A percentile compares a stretch with the other conserved stretches of the same genome.
phyloP scores from a whole-genome alignment of 2,113 vertebrate genomes.

The Bagarius yarrelli region DNA sequence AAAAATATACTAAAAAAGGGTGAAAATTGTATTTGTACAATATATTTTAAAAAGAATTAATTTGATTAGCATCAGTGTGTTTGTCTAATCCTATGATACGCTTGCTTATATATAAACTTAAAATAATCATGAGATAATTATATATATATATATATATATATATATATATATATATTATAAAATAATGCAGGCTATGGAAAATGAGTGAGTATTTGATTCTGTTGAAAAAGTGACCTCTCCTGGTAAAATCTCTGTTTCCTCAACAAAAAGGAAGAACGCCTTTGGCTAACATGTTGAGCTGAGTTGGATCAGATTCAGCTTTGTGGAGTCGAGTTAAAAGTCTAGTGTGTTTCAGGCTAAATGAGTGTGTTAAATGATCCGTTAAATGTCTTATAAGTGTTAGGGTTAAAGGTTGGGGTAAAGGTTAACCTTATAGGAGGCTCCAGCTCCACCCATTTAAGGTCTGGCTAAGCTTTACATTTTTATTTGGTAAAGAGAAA shows the following conservation, averaged over 20 bases:
- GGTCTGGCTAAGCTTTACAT: neutral
- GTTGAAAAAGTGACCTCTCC: neutral
- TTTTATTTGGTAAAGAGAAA: neutral
- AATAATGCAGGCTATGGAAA: neutral
- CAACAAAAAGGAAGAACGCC: too few relatives aligned
- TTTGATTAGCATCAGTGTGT: neutral
- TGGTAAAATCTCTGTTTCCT: neutral
- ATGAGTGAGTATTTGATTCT: neutral
- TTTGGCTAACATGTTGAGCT: neutral
- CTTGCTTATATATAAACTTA: neutral
- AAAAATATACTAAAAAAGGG: too few relatives aligned
- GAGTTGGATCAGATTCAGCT: neutral
- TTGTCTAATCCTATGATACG: neutral
- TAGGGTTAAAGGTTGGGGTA: neutral
- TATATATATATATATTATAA: neutral
- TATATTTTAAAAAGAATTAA: too few relatives aligned
- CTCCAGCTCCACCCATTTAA: neutral
- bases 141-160: neutral
- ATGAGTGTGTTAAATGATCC: neutral
- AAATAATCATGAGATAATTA: neutral
- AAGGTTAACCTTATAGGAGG: neutral
- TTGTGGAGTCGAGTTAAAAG: neutral
- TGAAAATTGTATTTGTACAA: too few relatives aligned
- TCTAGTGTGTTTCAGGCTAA: neutral
- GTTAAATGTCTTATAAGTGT: neutral